A percentile compares a stretch with the other conserved stretches of the same genome.
These are phyloP conservation scores for Platycnemis pennipes DNA, from an alignment of 2,888 invertebrate genomes.

Conservation along the genomic window DNA sequence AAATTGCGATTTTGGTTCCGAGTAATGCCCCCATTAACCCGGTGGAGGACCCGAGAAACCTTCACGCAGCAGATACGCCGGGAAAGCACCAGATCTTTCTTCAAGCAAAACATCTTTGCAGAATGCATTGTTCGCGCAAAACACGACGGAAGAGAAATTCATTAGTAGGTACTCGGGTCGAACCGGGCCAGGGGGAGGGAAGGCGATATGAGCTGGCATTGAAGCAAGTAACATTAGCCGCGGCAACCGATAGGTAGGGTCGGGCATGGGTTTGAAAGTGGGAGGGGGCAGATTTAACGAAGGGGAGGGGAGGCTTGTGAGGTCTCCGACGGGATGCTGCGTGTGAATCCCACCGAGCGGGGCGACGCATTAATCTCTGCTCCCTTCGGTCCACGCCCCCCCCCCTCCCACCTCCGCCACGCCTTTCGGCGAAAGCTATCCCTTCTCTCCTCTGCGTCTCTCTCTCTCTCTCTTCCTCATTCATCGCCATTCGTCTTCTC, in stretches of 20 bases:
- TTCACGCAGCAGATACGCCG: no score
- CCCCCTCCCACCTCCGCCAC: not conserved
- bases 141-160: not conserved
- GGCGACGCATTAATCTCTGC: slow-evolving; percentile 3
- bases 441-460: not conserved
- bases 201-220: not conserved
- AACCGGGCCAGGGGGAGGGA: not conserved
- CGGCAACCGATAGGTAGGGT: not conserved
- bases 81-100: no score
- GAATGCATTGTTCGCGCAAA: not conserved
- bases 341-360: not conserved
- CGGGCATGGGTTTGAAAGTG: not conserved
- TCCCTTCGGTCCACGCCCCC: not conserved
- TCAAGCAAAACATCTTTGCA: no score
- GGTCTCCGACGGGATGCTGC: not conserved
- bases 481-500: not conserved
- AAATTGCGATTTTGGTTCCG: no score
- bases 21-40: no score
- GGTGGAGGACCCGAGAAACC: no score
- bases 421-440: not conserved
- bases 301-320: not conserved
- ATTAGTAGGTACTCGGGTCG: not conserved
- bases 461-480: not conserved
- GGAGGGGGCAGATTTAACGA: slow-evolving; percentile 1
- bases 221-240: not conserved